Evolutionary conservation across 2,797 vertebrate species (phyloP).

Genomic region (Thripadectes ignobilis): DNA sequence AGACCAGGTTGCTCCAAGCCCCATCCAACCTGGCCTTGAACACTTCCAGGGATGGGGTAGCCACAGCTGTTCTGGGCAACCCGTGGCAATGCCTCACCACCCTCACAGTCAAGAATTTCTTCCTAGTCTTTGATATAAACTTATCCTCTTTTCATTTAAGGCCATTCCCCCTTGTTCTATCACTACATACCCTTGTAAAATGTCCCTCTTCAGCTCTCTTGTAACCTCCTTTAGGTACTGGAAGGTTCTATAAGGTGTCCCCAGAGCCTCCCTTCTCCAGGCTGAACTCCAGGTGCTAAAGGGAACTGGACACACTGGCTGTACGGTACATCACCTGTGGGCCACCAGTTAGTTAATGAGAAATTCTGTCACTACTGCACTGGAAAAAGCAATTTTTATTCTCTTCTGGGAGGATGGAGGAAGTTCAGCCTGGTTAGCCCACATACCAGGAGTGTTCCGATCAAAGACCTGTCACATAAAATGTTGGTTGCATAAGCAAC

Average conservation of each 20-base stretch:
- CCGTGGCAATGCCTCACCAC: background rate
- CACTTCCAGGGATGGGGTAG: background rate
- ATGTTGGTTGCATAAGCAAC: background rate
- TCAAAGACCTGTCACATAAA: background rate
- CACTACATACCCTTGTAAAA: background rate
- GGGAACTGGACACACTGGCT: background rate
- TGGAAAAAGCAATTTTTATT: background rate
- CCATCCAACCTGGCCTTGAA: background rate
- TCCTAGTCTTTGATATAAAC: background rate
- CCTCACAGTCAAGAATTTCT: background rate
- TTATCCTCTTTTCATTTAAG: background rate
- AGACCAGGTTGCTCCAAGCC: background rate
- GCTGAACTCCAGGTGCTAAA: background rate
- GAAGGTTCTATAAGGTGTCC: background rate
- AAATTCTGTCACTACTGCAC: background rate
- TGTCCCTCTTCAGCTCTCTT: background rate
- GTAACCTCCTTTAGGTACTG: background rate
- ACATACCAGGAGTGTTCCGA: background rate
- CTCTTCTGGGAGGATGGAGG: background rate
- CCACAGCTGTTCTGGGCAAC: rapidly evolving
- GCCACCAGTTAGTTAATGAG: background rate
- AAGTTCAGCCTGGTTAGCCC: background rate
- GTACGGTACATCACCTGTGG: background rate
- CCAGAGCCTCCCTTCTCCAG: background rate
- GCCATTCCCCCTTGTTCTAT: background rate